Evolutionary conservation across 2,113 vertebrate species (phyloP), one percentile per base, ranked within the genome.

Genomic region (Lonchura striata): DNA sequence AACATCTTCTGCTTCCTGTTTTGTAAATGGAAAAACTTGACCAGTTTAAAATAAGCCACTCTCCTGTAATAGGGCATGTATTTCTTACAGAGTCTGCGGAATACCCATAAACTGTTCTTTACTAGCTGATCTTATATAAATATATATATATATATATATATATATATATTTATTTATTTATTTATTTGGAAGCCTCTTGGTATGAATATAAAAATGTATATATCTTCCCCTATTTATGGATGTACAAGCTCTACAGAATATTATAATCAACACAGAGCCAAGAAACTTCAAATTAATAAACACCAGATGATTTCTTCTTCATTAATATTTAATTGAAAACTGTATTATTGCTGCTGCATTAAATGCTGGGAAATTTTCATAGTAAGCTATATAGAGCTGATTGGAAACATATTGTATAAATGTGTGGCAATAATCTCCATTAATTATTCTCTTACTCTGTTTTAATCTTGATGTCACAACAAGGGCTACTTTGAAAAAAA

Each of bases 221-320:
- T 22, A 47, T 57, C 11, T 47, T 44, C 22, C 30, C 33, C 60
- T 80, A 53, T 39, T 71, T 88, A 70, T 84, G 28, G 14, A 46
- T 88, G 53, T 28, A 52, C 22, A 94, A 91, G 18, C 41, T 79
- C 41, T 57, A 15, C 12, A 71, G 75, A 71, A 17, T 37, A 75
- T n/a, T 52, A 59, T 61, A 89, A 90, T 65, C 27, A 57, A 59
- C 56, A 86, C 44, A 92, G 52, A 71, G 56, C 79, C 19, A 39
- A 91, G 49, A 82, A 95, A 94, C 5, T 66, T 90, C 68, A 69
- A 93, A 92, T 86, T 59, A 91, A 82, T 78, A 91, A 90, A n/a
- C 63, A 94, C 9, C 28, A 89, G 46, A 89, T 70, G 42, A 85
- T 71, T 53, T 80, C 76, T 82, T 90, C 5, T 56, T 88, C 30